A percentile compares a stretch with the other conserved stretches of the same genome.
Evolutionary conservation across 2,888 invertebrate genomes (phyloP).

Genomic region (Alloscopus bannaensis): DNA sequence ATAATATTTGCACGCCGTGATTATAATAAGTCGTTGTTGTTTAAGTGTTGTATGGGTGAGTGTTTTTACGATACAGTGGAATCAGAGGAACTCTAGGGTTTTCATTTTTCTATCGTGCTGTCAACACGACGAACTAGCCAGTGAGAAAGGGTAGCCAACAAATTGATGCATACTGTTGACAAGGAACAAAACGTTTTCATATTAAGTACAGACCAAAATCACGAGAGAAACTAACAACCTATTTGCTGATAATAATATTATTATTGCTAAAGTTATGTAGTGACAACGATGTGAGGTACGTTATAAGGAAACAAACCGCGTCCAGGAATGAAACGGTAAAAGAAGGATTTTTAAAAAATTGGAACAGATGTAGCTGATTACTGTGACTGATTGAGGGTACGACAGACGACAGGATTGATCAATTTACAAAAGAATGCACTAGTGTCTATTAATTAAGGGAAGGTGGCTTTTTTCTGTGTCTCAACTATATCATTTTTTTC

Average conservation of each 20-base stretch:
- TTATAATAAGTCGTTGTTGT: no score
- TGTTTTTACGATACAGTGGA: no score
- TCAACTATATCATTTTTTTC: no score
- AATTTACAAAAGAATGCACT: not conserved
- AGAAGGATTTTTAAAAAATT: not conserved
- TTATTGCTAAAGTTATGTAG: not conserved
- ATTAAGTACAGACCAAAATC: not conserved
- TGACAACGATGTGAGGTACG: not conserved
- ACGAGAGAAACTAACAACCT: not conserved
- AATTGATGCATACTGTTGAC: not conserved
- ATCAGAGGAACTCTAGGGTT: no score
- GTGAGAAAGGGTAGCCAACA: no score
- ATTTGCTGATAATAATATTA: slow-evolving; percentile 4
- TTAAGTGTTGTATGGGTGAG: no score
- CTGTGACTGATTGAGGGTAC: slow-evolving; percentile 51
- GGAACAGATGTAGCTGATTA: slow-evolving; percentile 65
- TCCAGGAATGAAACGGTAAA: no score
- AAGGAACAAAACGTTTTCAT: not conserved
- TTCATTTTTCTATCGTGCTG: no score
- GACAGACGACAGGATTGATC: not conserved
- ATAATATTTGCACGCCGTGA: no score
- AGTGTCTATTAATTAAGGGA: slow-evolving; percentile 1
- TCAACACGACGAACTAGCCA: no score
- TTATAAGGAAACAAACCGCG: no score
- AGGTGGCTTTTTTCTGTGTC: no score